These are phyloP conservation scores for Microtus montanus DNA, from an alignment of 2,113 vertebrate species.

Conservation along the genomic window DNA sequence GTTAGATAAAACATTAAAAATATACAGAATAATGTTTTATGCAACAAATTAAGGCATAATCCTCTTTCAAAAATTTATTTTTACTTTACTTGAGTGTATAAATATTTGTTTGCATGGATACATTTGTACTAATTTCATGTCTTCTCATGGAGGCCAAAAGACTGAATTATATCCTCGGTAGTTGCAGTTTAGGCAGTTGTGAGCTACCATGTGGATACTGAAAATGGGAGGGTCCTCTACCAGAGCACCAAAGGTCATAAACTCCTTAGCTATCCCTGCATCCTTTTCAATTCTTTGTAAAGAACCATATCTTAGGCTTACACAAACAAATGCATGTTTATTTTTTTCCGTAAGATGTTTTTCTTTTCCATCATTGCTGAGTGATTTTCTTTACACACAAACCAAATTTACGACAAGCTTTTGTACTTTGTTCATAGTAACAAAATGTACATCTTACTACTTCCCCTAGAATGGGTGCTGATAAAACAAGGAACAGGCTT, in stretches of 20 bases:
- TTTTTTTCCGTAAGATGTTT: background rate
- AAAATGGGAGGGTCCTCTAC: no score
- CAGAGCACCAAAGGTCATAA: background rate
- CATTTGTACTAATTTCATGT: no score
- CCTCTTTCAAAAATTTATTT: background rate
- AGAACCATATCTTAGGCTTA: accelerated
- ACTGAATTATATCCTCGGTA: background rate
- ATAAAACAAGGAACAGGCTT: accelerated
- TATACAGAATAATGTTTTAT: background rate
- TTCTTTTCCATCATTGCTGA: background rate
- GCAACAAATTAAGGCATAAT: background rate
- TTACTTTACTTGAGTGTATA: background rate
- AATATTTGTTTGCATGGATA: background rate
- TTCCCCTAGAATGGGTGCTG: no score
- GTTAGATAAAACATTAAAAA: background rate
- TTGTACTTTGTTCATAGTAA: background rate
- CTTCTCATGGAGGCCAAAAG: background rate
- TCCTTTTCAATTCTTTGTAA: background rate
- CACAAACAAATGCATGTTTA: background rate
- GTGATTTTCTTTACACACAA: background rate
- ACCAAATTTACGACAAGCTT: background rate
- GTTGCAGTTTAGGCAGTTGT: background rate
- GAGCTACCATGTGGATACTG: background rate
- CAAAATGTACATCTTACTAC: background rate
- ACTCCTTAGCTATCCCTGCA: background rate